Percentiles rank a stretch among this genome's conserved stretches.
phyloP scores from a whole-genome alignment of 2,888 invertebrate species.

The Laspeyria flexula region DNA sequence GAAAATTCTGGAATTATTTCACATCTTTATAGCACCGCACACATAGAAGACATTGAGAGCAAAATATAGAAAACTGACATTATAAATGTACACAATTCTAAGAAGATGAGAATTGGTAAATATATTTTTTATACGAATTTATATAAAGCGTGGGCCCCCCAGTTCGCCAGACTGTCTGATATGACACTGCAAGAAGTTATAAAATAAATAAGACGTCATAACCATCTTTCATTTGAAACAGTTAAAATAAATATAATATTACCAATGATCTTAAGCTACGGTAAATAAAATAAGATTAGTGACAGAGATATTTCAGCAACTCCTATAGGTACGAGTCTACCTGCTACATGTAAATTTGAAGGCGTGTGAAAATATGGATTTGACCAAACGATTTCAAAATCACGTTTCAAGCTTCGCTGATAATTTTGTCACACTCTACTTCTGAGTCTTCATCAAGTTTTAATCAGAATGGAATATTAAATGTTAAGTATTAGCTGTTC shows the following conservation, averaged over 20 bases:
- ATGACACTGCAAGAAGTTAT: conserved; percentile 37
- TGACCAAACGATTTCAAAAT: conserved; percentile 13
- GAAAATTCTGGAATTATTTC: neutral
- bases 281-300: conserved; percentile 35
- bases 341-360: neutral
- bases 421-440: conserved; percentile 20
- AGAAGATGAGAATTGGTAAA: conserved; percentile 28
- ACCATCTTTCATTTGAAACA: conserved; percentile 27
- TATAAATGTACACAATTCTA: conserved; percentile 27
- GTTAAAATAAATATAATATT: conserved; percentile 24
- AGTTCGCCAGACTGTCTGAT: conserved; percentile 60
- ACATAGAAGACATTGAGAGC: neutral
- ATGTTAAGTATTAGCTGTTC: neutral
- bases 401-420: conserved; percentile 13
- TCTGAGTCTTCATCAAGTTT: neutral
- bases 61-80: conserved; percentile 12
- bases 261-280: conserved; percentile 20
- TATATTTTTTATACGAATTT: conserved; percentile 34
- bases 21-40: conserved; percentile 1
- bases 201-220: conserved; percentile 61
- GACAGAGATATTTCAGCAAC: conserved; percentile 29
- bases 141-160: conserved; percentile 43
- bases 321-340: conserved; percentile 1
- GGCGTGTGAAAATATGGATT: conserved; percentile 3
- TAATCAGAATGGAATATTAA: neutral